Evolutionary conservation across 2,888 invertebrate genomes (phyloP).

Genomic region (Plebejus argus): DNA sequence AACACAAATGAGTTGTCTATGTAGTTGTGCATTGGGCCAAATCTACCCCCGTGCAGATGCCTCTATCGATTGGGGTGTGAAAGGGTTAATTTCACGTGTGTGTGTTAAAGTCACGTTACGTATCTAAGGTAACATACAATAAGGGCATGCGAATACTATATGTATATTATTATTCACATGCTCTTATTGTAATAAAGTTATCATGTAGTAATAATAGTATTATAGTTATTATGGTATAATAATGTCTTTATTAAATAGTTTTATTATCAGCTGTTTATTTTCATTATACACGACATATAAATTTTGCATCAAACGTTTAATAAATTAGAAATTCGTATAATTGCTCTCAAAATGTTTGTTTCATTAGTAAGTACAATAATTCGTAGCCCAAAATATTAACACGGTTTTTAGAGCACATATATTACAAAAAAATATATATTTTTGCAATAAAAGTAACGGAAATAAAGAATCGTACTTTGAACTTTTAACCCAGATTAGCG

Average conservation of each 20-base stretch:
- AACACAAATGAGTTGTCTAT: constrained; percentile 56
- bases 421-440: neutral
- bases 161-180: neutral
- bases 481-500: constrained; percentile 14
- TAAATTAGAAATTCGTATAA: too few species aligned
- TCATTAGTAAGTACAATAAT: neutral
- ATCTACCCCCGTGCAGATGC: constrained; percentile 59
- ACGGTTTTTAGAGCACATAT: neutral
- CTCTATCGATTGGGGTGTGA: constrained; percentile 52
- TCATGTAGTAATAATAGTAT: too few species aligned
- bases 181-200: neutral
- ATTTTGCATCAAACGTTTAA: too few species aligned
- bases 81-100: constrained; percentile 68
- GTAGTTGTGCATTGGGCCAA: constrained; percentile 73
- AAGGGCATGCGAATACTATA: neutral
- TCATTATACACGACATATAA: too few species aligned
- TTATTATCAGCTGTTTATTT: too few species aligned
- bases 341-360: neutral
- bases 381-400: neutral
- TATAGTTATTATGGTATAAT: too few species aligned
- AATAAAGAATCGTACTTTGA: neutral
- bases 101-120: constrained; percentile 45
- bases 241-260: too few species aligned
- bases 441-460: neutral
- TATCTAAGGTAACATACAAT: constrained; percentile 39